Base-by-base conservation (phyloP, 2,888 invertebrate genomes). In the Eustalomyia histrio region DNA sequence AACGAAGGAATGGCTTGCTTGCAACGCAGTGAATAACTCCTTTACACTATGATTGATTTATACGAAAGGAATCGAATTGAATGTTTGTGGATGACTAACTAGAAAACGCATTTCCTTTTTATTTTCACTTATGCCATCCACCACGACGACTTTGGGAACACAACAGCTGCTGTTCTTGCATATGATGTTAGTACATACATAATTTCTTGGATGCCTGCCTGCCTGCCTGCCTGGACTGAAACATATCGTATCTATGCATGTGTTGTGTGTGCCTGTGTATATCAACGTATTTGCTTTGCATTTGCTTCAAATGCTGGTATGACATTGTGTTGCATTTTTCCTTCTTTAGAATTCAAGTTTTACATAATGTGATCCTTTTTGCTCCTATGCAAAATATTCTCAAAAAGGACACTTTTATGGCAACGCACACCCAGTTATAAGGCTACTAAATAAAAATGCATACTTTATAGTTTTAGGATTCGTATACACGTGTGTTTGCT, bases 331-430 rank as follows among this genome's bases (percentile, higher is more conserved):
- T 76, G 69, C 64, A 76, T 29, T 2, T 57, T 52, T 24, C 10
- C 67, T 58, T 64, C 63, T 76, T 76, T 69, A 47, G 63, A 69
- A 76, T 76, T 53, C 39, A 76, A 69, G 29, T 64, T 71, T 52
- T 64, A 29, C 7, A 29, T 29, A 52, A 76, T 71, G 69, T 71
- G 76, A 64, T 76, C 57, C 69, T 69, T 71, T 58, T 76, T 71
- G 76, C 63, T 76, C 76, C 64, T 43, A 64, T 76, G 39, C 18
- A 69, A 53, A 71, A 52, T 52, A 64, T 69, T 64, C 69, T 71
- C 16, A 47, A 71, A 57, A 64, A 76, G 76, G 69, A 76, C 69
- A 76, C 63, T 76, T 71, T 39, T 64, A 64, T 50, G 69, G 3
- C 47, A 39, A 69, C 76, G 69, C 76, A 69, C 75, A 61, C 63